Evolutionary conservation across 2,797 vertebrate species (phyloP).

Genomic region (Capromys pilorides): DNA sequence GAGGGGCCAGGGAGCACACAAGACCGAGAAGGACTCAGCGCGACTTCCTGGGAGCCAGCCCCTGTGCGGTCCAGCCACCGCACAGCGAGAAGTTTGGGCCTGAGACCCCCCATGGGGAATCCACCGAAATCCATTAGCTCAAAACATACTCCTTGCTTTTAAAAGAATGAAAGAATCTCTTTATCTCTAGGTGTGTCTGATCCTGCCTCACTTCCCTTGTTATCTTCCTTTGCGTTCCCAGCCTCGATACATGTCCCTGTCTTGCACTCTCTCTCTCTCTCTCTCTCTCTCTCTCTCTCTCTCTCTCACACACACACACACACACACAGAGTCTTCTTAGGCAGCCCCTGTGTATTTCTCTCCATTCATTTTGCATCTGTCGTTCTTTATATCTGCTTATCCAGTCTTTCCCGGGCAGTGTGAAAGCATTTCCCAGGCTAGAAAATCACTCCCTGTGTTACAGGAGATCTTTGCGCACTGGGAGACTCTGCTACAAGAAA

Average conservation of each 20-base stretch:
- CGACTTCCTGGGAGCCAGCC: conserved; percentile 61
- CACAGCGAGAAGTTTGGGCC: conserved; percentile 38
- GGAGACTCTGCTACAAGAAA: not conserved
- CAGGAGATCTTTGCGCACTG: not conserved
- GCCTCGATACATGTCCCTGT: not conserved
- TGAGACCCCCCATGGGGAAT: conserved; percentile 55
- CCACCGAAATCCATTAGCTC: conserved; percentile 68
- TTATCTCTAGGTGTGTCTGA: not conserved
- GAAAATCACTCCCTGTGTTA: not conserved
- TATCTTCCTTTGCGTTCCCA: not conserved
- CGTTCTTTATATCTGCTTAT: conserved; percentile 9
- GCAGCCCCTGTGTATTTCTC: not conserved
- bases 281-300: no score
- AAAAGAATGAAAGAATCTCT: conserved; percentile 46
- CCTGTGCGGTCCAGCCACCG: not conserved
- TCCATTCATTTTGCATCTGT: conserved; percentile 27
- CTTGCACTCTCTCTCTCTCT: not conserved
- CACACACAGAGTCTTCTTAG: not conserved
- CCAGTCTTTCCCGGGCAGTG: not conserved
- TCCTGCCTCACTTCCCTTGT: conserved; percentile 30
- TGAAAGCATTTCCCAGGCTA: conserved; percentile 25
- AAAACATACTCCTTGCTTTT: conserved; percentile 57
- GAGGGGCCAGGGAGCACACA: conserved; percentile 20
- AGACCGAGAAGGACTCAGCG: conserved; percentile 70
- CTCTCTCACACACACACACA: not conserved